Base-by-base conservation (phyloP, 2,113 vertebrate species). In the Okapia johnstoni region DNA sequence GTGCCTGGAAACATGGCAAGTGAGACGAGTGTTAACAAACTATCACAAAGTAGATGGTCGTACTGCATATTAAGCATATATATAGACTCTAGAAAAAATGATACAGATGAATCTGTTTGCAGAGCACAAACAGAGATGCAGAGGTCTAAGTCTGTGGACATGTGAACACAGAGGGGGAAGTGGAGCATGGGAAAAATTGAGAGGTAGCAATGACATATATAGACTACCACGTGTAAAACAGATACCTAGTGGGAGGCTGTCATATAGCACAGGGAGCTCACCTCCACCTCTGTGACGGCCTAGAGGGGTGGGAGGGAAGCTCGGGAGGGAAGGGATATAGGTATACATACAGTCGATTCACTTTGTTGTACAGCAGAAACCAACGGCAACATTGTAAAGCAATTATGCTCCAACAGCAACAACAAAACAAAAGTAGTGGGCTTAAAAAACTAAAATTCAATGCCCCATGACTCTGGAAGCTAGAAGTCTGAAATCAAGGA, bases 1-100 rank as follows among this genome's bases (percentile, higher is more conserved):
- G 43, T 3, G 36, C 28, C 8, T 19, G 10, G 30, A 60, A 40
- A 46, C 40, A 6, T 1, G 40, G 58, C 13, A 26, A 25, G 28
- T 2, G 9, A 73, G 14, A 14, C 0, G 2, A 3, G 12, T 15
- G 0, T 8, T 8, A 36, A n/a, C 10, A 12, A 57, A 70, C 14
- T 2, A n/a, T n/a, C 85, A 48, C 54, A 33, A 16, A 54, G 8
- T 1, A 19, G 16, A 30, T 43, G 36, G 36, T 26, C 40, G 26
- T 76, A 76, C 0, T 4, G 70, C 40, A 43, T 12, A 7, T 14
- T 76, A 76, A 43, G 23, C 70, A 43, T 43, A 43, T 7, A 26
- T 26, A 43, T 6, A 76, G 70, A 76, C 21, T 43, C 70, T 76
- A 76, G 70, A 14, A 15, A 76, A 73, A 76, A 43, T 25, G 40